A percentile compares a stretch with the other conserved stretches of the same genome.
phyloP scores from a whole-genome alignment of 92 coral and sea anemone species.

The Parazoanthus atlanticus region DNA sequence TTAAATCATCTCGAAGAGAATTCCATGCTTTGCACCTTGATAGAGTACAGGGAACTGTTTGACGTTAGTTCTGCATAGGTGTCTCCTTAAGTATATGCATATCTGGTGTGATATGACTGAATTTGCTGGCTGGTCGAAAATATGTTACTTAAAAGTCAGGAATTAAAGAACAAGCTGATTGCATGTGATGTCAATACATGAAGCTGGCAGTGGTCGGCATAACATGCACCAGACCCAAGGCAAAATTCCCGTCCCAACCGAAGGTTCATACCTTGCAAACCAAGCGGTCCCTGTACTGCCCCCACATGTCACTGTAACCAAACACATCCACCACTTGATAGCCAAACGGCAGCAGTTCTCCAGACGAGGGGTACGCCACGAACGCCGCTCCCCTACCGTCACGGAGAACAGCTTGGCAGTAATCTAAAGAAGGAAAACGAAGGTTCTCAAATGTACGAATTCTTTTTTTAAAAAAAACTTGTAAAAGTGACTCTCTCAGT shows the following conservation, averaged over 20 bases:
- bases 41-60: no score
- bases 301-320: slow-evolving; percentile 96
- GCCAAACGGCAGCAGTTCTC: slow-evolving; percentile 93
- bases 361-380: slow-evolving; percentile 85
- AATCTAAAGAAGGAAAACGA: slow-evolving; percentile 50
- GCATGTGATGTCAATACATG: neutral
- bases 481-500: neutral
- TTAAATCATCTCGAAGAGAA: no score
- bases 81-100: no score
- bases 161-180: no score
- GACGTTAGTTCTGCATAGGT: no score
- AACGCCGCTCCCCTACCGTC: slow-evolving; percentile 96
- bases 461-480: neutral
- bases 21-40: no score
- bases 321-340: slow-evolving; percentile 85
- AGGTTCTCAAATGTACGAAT: neutral
- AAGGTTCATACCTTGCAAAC: slow-evolving; percentile 75
- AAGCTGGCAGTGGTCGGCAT: neutral
- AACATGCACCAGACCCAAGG: neutral
- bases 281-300: slow-evolving; percentile 83
- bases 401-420: slow-evolving; percentile 80
- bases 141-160: no score
- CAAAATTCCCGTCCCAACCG: neutral
- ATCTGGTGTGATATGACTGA: no score
- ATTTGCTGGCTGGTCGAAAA: no score